Evolutionary conservation across 1,140 invertebrate species (phyloP), one percentile per base, ranked within the genome.

Genomic region (Sesamia nonagrioides): DNA sequence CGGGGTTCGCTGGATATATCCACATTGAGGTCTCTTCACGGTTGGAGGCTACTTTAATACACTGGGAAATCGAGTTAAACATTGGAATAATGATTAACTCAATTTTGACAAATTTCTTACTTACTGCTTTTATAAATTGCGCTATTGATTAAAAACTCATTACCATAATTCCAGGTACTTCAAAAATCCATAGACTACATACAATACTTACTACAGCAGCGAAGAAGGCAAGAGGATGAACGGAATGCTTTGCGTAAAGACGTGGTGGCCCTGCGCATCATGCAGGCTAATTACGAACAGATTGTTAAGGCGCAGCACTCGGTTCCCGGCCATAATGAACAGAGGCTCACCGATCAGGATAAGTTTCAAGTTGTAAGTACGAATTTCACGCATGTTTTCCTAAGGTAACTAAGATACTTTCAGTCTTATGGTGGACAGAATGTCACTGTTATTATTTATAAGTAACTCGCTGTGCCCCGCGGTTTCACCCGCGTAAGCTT

Each of bases 251-350:
- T 99, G n/a, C 96, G 98, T 17, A 99, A 99, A 95, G 99, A 99
- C 95, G 98, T 99, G 0, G 97, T 99, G 9, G 99, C 98, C 0
- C 94, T 99, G 66, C 96, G 98, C 66, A 99, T 99, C 54, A 98
- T 98, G 97, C 97, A 97, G 91, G 97, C 97, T 0, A 99, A 99
- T 92, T 99, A 99, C 92, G 98, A 99, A 90, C 98, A 98, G 88
- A 99, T 99, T 90, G 98, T 99, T 6, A 98, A 98, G 95, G 98
- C 98, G 27, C 98, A 99, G 91, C 98, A 99, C 89, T 97, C 97
- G n/a, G 97, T 98, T 84, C 98, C 98, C 1, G 97, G 97, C 0
- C 97, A 98, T 9, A 97, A 97, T 69, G 97, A 98, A 90, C 97
- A 97, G 85, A 96, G 98, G 82, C 96, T 99, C 37, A 98, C 98